Conservation (phyloP, 1,140 invertebrate species). For the Gonatopus flavifemur region DNA sequence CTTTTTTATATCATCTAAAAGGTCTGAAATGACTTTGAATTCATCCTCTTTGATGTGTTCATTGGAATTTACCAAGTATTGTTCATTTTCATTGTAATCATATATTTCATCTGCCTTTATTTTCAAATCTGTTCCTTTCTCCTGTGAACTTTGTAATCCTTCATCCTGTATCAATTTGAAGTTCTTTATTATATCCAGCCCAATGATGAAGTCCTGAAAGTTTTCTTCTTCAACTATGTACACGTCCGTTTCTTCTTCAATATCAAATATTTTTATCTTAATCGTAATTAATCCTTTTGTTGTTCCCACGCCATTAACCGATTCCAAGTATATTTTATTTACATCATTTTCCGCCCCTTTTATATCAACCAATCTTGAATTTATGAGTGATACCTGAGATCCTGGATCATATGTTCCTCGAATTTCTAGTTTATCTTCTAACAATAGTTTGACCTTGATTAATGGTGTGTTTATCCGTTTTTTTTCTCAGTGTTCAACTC, state of each 20-base stretch:
- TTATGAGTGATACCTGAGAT: slow-evolving; percentile 10
- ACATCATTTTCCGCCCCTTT: slow-evolving; percentile 2
- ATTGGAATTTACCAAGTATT: not conserved
- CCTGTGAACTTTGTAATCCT: slow-evolving; percentile 2
- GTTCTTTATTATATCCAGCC: slow-evolving; percentile 14
- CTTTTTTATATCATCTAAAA: not conserved
- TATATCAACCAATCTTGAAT: slow-evolving; percentile 5
- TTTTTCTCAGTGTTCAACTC: not conserved
- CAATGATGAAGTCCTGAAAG: slow-evolving; percentile 18
- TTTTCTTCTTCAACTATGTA: slow-evolving; percentile 8
- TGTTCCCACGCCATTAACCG: slow-evolving; percentile 14
- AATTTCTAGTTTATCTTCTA: slow-evolving; percentile 1
- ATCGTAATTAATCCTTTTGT: slow-evolving; percentile 16
- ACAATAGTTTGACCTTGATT: not conserved
- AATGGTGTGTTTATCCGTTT: slow-evolving; percentile 2
- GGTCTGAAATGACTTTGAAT: not conserved
- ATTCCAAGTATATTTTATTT: slow-evolving; percentile 16
- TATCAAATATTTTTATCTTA: slow-evolving; percentile 20
- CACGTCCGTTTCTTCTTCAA: slow-evolving; percentile 7
- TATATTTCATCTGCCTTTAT: not conserved
- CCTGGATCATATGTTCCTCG: slow-evolving; percentile 11
- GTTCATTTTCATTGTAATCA: not conserved
- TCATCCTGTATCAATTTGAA: slow-evolving; percentile 10
- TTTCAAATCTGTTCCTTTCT: not conserved
- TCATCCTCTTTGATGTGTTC: not conserved